Conservation (phyloP, 2,113 vertebrate genomes). For the Rhegmatorhina hoffmannsi region DNA sequence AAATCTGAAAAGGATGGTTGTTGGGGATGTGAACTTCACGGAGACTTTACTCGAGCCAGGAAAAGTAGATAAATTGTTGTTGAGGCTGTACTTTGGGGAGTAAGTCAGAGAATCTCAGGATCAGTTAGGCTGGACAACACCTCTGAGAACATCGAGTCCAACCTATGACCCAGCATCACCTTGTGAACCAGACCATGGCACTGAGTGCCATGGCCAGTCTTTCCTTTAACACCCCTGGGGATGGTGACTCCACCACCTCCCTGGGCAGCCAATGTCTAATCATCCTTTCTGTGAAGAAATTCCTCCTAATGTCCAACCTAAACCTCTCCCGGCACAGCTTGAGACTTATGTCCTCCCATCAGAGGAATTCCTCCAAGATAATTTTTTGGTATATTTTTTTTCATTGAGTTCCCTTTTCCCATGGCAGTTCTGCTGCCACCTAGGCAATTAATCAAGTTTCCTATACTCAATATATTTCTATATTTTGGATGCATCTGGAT, state of each 20-base stretch:
- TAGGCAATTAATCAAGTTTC: background rate
- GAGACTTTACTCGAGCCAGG: accelerated
- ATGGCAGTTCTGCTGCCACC: background rate
- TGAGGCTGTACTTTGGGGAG: background rate
- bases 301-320: background rate
- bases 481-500: background rate
- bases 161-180: accelerated
- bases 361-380: background rate
- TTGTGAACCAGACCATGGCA: background rate
- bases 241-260: background rate
- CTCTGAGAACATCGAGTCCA: background rate
- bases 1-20: background rate
- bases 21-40: background rate
- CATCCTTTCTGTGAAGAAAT: background rate
- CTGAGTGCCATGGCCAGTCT: background rate
- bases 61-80: background rate
- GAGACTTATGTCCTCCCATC: background rate
- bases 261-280: background rate
- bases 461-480: background rate
- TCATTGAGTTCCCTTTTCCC: background rate
- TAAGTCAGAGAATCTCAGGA: background rate
- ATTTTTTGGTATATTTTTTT: background rate
- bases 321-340: background rate
- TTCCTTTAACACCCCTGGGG: background rate
- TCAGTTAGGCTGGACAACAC: background rate